Conservation (phyloP, 2,888 invertebrate genomes). For the Thyatira batis region DNA sequence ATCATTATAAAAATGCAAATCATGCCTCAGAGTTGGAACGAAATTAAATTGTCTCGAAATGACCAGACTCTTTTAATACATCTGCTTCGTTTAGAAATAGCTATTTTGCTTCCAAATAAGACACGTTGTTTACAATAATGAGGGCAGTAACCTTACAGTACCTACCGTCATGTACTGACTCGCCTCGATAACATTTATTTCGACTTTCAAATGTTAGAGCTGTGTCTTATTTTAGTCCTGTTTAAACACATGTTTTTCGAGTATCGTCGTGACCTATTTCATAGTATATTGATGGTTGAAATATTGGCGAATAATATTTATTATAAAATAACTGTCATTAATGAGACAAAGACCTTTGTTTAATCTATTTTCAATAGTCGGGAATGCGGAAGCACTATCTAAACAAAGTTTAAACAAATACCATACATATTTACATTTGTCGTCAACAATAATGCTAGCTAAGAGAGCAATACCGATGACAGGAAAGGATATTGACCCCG, state of each 20-base stretch:
- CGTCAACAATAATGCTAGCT: conserved; percentile 14
- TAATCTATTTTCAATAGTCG: conserved; percentile 3
- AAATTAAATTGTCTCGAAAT: conserved; percentile 15
- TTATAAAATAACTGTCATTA: conserved; percentile 1
- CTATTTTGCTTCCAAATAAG: conserved; percentile 50
- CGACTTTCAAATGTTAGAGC: not conserved
- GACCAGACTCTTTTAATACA: conserved; percentile 11
- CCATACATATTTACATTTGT: conserved; percentile 15
- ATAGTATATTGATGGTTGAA: not conserved
- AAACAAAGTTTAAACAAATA: not conserved
- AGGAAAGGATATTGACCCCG: conserved; percentile 60
- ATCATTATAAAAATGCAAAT: conserved; percentile 7
- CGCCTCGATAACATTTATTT: conserved; percentile 16
- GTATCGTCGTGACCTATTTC: not conserved
- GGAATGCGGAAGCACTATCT: not conserved
- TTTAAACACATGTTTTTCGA: not conserved
- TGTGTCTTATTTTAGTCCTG: not conserved
- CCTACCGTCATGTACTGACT: conserved; percentile 18
- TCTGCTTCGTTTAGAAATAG: conserved; percentile 33
- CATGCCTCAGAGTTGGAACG: conserved; percentile 26
- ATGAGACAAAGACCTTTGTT: not conserved
- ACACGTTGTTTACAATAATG: conserved; percentile 47
- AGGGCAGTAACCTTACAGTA: conserved; percentile 52
- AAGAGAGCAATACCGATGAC: conserved; percentile 43
- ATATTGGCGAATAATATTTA: too few species aligned